These are phyloP conservation scores for Cossypha polioptera DNA, from an alignment of 2,797 vertebrate genomes.

Conservation along the genomic window DNA sequence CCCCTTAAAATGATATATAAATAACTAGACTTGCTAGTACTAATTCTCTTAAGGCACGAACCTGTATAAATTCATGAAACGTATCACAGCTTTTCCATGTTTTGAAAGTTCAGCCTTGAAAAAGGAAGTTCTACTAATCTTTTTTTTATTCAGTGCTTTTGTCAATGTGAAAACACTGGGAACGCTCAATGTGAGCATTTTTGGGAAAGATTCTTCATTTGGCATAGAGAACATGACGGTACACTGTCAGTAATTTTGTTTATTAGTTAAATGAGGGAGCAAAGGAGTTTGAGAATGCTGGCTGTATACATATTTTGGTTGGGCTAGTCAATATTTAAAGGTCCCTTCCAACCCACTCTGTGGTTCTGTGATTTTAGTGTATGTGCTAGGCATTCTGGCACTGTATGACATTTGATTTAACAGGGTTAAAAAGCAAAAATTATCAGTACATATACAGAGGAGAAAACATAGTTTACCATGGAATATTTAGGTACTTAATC, in stretches of 20 bases:
- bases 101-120: background rate
- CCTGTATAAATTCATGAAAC: background rate
- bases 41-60: background rate
- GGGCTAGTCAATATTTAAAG: background rate
- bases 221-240: background rate
- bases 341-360: background rate
- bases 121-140: background rate
- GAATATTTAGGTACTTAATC: background rate
- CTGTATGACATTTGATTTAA: background rate
- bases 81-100: background rate
- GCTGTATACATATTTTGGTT: background rate
- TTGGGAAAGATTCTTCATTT: background rate
- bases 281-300: background rate
- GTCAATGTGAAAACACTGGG: background rate
- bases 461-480: background rate
- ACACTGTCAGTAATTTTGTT: background rate
- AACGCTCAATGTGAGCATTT: background rate
- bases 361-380: background rate
- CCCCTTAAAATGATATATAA: background rate
- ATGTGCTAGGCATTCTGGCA: background rate
- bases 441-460: background rate
- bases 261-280: background rate
- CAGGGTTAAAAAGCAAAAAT: background rate
- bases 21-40: background rate
- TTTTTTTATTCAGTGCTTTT: background rate